Evolutionary conservation across 2,888 invertebrate species (phyloP).

Genomic region (Periphyllus acericola): DNA sequence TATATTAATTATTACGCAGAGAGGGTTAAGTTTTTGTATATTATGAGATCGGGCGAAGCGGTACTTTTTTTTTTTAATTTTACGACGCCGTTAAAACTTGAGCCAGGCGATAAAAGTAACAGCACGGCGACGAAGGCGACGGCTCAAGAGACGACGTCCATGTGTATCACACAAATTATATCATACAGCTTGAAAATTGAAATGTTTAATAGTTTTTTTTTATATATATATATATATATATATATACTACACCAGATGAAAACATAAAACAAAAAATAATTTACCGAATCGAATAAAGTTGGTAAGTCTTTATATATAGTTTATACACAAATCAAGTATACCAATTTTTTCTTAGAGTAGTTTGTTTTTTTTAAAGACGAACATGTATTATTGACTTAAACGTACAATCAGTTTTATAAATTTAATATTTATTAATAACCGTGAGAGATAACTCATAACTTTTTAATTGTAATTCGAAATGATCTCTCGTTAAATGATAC

Average conservation of each 20-base stretch:
- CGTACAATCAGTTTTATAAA: not conserved
- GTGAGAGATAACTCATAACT: not conserved
- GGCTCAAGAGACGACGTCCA: conserved; percentile 45
- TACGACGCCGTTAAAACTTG: conserved; percentile 58
- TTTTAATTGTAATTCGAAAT: not conserved
- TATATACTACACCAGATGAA: conserved; percentile 19
- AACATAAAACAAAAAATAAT: conserved; percentile 17
- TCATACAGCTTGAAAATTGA: conserved; percentile 25
- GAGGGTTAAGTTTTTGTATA: conserved; percentile 15
- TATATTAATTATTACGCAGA: conserved; percentile 14
- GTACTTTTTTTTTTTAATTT: conserved; percentile 46
- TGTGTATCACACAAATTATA: conserved; percentile 30
- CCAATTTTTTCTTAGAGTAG: not conserved
- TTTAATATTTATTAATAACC: not conserved
- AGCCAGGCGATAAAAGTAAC: conserved; percentile 55
- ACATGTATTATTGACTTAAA: not conserved
- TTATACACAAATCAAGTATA: not conserved
- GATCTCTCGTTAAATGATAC: not conserved
- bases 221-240: not conserved
- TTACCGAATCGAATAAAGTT: no score
- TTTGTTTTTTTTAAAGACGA: not conserved
- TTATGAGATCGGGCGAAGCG: conserved; percentile 11
- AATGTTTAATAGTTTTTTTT: conserved; percentile 28
- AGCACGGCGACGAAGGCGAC: conserved; percentile 12
- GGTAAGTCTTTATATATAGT: not conserved